Conservation (phyloP, 2,113 vertebrate genomes). For the Struthio camelus region DNA sequence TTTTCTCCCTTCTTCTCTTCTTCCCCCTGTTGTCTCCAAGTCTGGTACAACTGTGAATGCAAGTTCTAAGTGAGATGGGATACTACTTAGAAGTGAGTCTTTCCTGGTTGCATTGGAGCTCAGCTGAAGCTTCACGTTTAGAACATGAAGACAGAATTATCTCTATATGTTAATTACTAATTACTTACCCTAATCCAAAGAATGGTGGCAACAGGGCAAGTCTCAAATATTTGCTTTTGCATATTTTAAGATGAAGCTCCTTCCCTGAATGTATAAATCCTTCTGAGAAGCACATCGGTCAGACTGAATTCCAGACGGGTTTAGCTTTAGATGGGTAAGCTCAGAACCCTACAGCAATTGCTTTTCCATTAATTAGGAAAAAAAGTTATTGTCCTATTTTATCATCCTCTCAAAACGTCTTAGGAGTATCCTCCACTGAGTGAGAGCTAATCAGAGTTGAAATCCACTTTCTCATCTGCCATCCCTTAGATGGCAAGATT, state of each 20-base stretch:
- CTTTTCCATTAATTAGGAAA: slow-evolving; percentile 14
- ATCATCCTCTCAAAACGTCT: neutral
- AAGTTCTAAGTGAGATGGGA: neutral
- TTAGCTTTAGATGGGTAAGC: neutral
- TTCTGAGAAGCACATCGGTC: neutral
- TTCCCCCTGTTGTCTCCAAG: neutral
- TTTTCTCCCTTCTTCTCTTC: neutral
- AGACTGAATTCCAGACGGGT: neutral
- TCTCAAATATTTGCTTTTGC: neutral
- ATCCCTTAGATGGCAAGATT: neutral
- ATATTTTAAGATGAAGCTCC: neutral
- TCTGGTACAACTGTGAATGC: neutral
- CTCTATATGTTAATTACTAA: neutral
- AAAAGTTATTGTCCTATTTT: neutral
- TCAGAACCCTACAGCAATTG: neutral
- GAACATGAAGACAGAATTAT: neutral
- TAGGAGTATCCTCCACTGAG: neutral
- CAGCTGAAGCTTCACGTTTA: neutral
- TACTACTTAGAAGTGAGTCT: neutral
- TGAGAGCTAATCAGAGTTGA: neutral
- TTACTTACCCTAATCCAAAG: neutral
- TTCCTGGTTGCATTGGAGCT: neutral
- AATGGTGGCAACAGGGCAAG: neutral
- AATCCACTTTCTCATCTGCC: neutral
- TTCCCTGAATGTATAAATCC: neutral